Conservation (phyloP, 2,888 invertebrate genomes). For the Ennomos erosarius region DNA sequence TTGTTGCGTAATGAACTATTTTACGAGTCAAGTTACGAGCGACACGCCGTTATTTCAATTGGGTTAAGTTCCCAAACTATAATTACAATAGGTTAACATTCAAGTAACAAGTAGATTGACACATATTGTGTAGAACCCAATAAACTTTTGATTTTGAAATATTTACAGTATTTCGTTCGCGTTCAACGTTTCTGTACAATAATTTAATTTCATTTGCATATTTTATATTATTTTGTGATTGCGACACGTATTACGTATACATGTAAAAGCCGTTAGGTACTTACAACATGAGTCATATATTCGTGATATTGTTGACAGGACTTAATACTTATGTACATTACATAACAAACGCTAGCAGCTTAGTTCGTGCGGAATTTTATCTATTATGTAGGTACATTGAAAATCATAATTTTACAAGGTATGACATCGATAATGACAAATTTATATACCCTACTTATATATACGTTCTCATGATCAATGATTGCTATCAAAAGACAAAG, state of each 20-base stretch:
- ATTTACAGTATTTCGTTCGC: no score
- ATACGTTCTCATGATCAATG: slow-evolving; percentile 7
- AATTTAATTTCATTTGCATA: no score
- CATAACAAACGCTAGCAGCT: slow-evolving; percentile 7
- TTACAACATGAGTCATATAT: no score
- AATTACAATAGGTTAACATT: slow-evolving; percentile 2
- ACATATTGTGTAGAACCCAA: no score
- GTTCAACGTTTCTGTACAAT: no score
- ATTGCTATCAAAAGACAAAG: not conserved
- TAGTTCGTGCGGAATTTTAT: slow-evolving; percentile 3
- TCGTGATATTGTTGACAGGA: not conserved
- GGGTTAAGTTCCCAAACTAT: slow-evolving; percentile 3
- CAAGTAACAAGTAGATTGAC: not conserved
- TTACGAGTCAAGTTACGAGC: slow-evolving; percentile 56
- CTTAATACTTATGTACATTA: not conserved
- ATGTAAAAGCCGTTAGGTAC: no score
- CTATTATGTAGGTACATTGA: slow-evolving; percentile 14
- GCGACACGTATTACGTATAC: no score
- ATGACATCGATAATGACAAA: slow-evolving; percentile 6
- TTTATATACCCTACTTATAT: no score
- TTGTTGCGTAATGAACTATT: slow-evolving; percentile 58
- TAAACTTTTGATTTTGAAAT: no score
- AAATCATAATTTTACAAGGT: no score
- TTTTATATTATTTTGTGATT: no score
- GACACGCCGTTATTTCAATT: slow-evolving; percentile 40